Evolutionary conservation across 2,797 vertebrate species (phyloP).

Genomic region (Morus bassanus): DNA sequence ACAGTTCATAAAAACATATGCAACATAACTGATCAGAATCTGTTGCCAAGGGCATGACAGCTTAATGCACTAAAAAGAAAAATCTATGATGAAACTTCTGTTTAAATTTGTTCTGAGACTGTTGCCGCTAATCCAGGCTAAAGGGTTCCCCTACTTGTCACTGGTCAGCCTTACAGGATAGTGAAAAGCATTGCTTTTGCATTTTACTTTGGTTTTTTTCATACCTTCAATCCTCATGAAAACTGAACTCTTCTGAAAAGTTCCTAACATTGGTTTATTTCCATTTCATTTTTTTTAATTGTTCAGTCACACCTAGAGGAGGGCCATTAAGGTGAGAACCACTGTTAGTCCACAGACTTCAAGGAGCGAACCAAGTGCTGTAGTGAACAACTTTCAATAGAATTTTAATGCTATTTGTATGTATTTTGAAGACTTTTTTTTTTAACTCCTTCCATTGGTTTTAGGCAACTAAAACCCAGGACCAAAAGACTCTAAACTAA

Average conservation of each 20-base stretch:
- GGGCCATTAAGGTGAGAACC: neutral
- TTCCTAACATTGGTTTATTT: neutral
- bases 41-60: neutral
- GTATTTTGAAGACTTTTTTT: neutral
- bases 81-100: neutral
- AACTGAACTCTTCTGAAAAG: neutral
- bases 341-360: neutral
- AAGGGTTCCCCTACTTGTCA: neutral
- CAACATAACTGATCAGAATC: neutral
- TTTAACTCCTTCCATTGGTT: neutral
- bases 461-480: neutral
- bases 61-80: neutral
- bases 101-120: conserved; percentile 51
- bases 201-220: neutral
- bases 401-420: neutral
- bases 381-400: neutral
- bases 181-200: neutral
- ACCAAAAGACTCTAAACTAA: neutral
- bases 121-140: conserved; percentile 46
- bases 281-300: neutral
- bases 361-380: neutral
- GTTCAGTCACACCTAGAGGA: neutral
- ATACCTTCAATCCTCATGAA: conserved; percentile 58
- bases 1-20: neutral
- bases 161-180: neutral